Evolutionary conservation across 2,113 vertebrate species (phyloP).

Genomic region (Misgurnus mizolepis): DNA sequence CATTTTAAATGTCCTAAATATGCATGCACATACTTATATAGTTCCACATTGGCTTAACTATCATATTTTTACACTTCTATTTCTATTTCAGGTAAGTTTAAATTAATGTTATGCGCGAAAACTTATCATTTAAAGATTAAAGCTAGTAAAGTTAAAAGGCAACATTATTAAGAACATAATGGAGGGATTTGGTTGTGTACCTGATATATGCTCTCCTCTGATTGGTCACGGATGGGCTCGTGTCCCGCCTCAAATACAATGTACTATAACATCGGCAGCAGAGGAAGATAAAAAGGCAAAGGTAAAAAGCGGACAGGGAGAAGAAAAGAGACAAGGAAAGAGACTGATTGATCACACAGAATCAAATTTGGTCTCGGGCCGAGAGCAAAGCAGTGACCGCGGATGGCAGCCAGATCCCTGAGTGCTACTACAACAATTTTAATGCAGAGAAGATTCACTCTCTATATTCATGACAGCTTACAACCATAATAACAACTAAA

Average conservation of each 20-base stretch:
- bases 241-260: slow-evolving; percentile 99
- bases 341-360: slow-evolving; percentile 73
- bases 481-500: neutral
- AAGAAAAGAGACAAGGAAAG: slow-evolving; percentile 65
- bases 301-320: slow-evolving; percentile 38
- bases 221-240: slow-evolving; percentile 98
- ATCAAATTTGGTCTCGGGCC: slow-evolving; percentile 49
- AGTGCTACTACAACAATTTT: neutral
- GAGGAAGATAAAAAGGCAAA: slow-evolving; percentile 68
- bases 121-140: neutral
- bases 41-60: too few species aligned
- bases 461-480: neutral
- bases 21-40: too few species aligned
- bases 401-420: neutral
- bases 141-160: slow-evolving; percentile 7
- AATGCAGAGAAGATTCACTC: neutral
- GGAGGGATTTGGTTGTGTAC: slow-evolving; percentile 73
- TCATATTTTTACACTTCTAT: too few species aligned
- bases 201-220: slow-evolving; percentile 99
- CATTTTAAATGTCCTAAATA: too few species aligned
- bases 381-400: slow-evolving; percentile 31
- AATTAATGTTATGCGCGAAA: too few species aligned
- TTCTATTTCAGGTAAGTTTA: too few species aligned
- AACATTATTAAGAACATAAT: slow-evolving; percentile 58
- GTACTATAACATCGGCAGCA: slow-evolving; percentile 92